Evolutionary conservation across 2,888 invertebrate genomes (phyloP).

Genomic region (Andricus quercusramuli): DNA sequence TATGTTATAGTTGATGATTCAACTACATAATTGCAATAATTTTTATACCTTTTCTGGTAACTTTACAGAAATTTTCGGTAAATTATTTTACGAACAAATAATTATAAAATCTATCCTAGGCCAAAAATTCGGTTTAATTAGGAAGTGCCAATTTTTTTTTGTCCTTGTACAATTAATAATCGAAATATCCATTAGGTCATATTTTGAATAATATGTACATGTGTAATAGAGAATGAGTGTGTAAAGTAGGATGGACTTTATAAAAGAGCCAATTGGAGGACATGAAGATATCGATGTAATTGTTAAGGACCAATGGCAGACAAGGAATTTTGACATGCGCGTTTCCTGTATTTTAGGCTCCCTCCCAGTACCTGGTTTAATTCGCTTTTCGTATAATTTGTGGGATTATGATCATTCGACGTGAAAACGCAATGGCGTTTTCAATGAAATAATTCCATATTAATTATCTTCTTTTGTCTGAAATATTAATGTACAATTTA

Average conservation of each 20-base stretch:
- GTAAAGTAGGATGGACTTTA: conserved; percentile 38
- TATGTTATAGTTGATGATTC: too few relatives aligned
- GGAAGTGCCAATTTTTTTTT: too few relatives aligned
- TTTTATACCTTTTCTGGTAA: too few relatives aligned
- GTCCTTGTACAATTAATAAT: background rate
- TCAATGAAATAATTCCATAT: conserved; percentile 8
- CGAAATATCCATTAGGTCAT: background rate
- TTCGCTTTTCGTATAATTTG: conserved; percentile 16
- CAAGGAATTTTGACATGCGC: conserved; percentile 53
- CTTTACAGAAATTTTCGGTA: too few relatives aligned
- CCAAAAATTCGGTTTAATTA: too few relatives aligned
- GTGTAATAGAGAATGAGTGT: background rate
- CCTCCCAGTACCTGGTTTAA: conserved; percentile 22
- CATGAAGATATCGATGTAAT: conserved; percentile 54
- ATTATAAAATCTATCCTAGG: background rate
- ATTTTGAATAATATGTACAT: background rate
- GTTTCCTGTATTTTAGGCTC: conserved; percentile 13
- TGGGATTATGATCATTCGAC: conserved; percentile 24
- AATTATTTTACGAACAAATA: background rate
- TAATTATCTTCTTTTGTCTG: background rate
- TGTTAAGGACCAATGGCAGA: conserved; percentile 53
- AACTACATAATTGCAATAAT: too few relatives aligned
- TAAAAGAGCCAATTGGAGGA: conserved; percentile 47
- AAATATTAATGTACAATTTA: conserved; percentile 3
- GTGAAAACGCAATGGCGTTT: conserved; percentile 37